Base-by-base conservation (phyloP, 1,140 invertebrate species). In the Holcopasites calliopsidis region DNA sequence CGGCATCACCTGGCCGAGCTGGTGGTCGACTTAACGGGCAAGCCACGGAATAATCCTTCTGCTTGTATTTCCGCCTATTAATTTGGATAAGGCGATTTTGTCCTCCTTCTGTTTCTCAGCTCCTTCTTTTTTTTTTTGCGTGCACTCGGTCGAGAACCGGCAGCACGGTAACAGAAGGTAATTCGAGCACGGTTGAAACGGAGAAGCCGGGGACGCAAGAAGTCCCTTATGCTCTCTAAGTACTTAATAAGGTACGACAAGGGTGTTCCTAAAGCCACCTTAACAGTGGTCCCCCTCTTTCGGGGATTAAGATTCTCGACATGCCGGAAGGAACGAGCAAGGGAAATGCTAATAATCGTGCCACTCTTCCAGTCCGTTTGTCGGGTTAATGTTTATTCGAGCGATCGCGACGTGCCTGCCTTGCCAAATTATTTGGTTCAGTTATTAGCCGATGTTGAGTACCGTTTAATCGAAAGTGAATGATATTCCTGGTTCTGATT, bases 61-160 rank as follows among this genome's bases (percentile, higher is more conserved):
- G 65, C 55, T 57, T 69, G 35, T 77, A 84, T 80, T 87, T 87
- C 83, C 83, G 83, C 80, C 82, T 86, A 87, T 86, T 88, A 85
- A 86, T 89, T 88, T 87, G 69, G 44, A n/a, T 87, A 88, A 88
- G 80, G 62, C 83, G 81, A 86, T 88, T 85, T 79, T 82, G 73
- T 80, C n/a, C 64, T 72, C 42, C 62, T 60, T 40, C 52, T 33
- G 31, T 42, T 10, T 3, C 31, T 21, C 1, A n/a, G 28, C 47
- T 69, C 35, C 66, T 52, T 13, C n/a, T 31, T 61, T 54, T 47
- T 50, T 76, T 69, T 50, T 54, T 40, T 31, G 11, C 31, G 18
- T 50, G 21, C 44, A 16, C 7, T 40, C 60, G 33, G 1, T 8
- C 35, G 28, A 31, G 3, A 50, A 60, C 8, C 60, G 18, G 4